These are phyloP conservation scores for Lasioglossum pauxillum DNA, from an alignment of 2,888 invertebrate species.

Conservation along the genomic window DNA sequence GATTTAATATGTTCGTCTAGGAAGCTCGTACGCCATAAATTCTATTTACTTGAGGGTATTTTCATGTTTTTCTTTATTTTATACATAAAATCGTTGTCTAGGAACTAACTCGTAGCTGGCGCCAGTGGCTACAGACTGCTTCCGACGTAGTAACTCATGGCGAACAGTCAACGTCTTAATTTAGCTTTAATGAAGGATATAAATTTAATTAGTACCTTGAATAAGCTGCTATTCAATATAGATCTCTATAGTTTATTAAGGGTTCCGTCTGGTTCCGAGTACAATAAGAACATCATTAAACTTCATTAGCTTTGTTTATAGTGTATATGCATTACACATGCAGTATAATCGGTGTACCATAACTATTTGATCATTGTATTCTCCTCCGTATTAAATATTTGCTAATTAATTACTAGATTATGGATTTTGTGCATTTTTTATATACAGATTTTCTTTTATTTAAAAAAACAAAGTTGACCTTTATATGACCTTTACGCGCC, in stretches of 20 bases:
- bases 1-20: neutral
- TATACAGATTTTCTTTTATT: no score
- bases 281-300: neutral
- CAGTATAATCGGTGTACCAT: neutral
- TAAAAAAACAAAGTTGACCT: no score
- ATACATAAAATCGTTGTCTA: conserved; percentile 1
- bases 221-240: neutral
- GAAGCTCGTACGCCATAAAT: neutral
- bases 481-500: no score
- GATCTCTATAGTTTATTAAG: neutral
- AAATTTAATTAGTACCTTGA: conserved; percentile 3
- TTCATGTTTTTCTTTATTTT: neutral
- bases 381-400: neutral
- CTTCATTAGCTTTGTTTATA: neutral
- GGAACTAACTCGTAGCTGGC: neutral
- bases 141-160: neutral
- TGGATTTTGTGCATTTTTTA: neutral
- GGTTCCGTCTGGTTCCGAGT: neutral
- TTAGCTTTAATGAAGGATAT: neutral
- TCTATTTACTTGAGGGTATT: neutral
- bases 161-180: neutral
- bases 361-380: neutral
- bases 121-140: neutral
- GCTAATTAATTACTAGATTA: neutral
- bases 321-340: neutral